These are phyloP conservation scores for Phrynosoma platyrhinos DNA, from an alignment of 2,113 vertebrate genomes.

Conservation along the genomic window DNA sequence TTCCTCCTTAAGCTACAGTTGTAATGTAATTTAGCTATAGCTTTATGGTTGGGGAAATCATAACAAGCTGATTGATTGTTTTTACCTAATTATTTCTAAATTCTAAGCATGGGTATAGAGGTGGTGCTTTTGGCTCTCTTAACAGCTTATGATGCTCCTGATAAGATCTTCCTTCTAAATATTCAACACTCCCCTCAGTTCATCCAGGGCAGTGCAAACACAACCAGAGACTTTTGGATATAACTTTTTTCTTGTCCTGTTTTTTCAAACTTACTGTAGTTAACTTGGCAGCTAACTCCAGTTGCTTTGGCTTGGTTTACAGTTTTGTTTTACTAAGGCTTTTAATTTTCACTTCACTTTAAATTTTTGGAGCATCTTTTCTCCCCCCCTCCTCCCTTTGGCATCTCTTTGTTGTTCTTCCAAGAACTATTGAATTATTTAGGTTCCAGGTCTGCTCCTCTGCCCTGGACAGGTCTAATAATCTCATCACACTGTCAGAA, in stretches of 20 bases:
- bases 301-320: not conserved
- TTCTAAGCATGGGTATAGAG: not conserved
- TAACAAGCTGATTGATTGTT: not conserved
- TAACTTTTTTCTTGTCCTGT: not conserved
- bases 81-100: not conserved
- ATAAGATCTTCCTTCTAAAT: not conserved
- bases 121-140: not conserved
- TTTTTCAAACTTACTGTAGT: not conserved
- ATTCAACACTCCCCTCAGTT: too few species aligned
- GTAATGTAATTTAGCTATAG: not conserved
- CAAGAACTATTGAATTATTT: not conserved
- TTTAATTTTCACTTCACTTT: constrained; percentile 32
- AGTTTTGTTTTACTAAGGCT: not conserved
- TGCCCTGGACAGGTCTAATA: not conserved
- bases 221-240: not conserved
- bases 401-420: not conserved
- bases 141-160: not conserved
- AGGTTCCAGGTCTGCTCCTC: not conserved
- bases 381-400: too few species aligned
- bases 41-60: not conserved
- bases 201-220: not conserved
- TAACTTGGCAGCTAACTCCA: constrained; percentile 7
- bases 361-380: constrained; percentile 1
- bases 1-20: not conserved
- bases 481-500: not conserved